Conservation (phyloP, 2,797 vertebrate species). For the Thalassophryne amazonica region DNA sequence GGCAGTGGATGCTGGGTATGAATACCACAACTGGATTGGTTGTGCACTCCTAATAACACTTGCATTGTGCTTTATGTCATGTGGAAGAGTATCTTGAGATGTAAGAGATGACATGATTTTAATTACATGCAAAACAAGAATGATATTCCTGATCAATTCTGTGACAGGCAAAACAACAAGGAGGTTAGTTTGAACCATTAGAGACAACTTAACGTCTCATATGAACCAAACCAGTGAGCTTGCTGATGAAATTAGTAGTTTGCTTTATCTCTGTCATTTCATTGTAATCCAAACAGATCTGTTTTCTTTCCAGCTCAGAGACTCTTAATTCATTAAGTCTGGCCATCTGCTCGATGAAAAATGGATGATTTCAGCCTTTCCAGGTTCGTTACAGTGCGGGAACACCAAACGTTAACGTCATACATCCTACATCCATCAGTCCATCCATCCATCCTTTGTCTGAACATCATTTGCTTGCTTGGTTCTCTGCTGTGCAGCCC, state of each 20-base stretch:
- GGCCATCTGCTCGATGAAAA: conserved; percentile 56
- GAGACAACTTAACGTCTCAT: conserved; percentile 7
- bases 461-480: conserved; percentile 8
- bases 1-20: no score
- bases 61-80: not conserved
- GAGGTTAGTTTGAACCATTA: conserved; percentile 14
- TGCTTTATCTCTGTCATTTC: conserved; percentile 35
- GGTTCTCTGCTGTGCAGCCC: conserved; percentile 3
- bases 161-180: conserved; percentile 11
- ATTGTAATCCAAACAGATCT: conserved; percentile 51
- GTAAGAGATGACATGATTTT: no score
- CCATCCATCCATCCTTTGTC: conserved; percentile 6
- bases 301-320: conserved; percentile 56
- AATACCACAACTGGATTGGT: no score
- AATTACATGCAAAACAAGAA: conserved; percentile 3
- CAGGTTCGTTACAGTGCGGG: conserved; percentile 22
- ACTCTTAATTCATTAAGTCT: conserved; percentile 48
- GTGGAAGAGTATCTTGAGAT: no score
- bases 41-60: no score
- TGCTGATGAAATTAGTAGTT: conserved; percentile 8
- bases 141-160: conserved; percentile 6
- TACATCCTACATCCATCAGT: conserved; percentile 1
- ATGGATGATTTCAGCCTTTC: conserved; percentile 43
- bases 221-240: conserved; percentile 37
- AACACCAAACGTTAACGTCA: conserved; percentile 25